These are phyloP conservation scores for Dromococcyx pavoninus DNA, from an alignment of 2,797 vertebrate species.

Conservation along the genomic window DNA sequence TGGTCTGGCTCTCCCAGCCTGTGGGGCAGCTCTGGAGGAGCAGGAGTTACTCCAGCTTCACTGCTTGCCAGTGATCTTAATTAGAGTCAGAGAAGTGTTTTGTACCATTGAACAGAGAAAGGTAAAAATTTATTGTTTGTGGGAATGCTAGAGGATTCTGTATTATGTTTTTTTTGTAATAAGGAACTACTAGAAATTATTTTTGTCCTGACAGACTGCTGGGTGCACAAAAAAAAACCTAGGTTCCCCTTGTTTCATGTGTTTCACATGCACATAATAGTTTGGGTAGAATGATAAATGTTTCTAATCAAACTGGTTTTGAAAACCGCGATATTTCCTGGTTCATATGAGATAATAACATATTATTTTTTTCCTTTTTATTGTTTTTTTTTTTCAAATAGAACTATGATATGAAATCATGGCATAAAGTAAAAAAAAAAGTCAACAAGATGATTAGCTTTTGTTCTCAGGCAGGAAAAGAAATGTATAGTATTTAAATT, in stretches of 20 bases:
- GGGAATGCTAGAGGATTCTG: background rate
- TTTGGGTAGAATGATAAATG: background rate
- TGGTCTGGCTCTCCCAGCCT: no score
- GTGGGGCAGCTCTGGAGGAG: no score
- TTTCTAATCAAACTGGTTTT: background rate
- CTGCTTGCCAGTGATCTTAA: background rate
- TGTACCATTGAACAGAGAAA: background rate
- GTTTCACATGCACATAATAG: background rate
- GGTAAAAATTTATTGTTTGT: background rate
- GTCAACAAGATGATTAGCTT: background rate
- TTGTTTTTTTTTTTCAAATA: background rate
- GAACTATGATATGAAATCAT: background rate
- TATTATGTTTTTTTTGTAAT: background rate
- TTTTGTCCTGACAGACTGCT: background rate
- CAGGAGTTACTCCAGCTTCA: accelerated
- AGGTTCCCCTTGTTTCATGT: background rate
- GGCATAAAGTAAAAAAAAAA: background rate
- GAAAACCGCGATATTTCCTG: background rate
- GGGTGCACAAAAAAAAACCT: background rate
- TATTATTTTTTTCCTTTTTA: background rate
- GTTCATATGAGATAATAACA: background rate
- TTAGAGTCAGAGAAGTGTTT: background rate
- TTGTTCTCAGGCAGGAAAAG: background rate
- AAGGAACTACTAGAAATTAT: background rate
- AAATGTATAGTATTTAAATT: background rate